Conservation (phyloP, 1,140 invertebrate species). For the Zelostemma sp. region DNA sequence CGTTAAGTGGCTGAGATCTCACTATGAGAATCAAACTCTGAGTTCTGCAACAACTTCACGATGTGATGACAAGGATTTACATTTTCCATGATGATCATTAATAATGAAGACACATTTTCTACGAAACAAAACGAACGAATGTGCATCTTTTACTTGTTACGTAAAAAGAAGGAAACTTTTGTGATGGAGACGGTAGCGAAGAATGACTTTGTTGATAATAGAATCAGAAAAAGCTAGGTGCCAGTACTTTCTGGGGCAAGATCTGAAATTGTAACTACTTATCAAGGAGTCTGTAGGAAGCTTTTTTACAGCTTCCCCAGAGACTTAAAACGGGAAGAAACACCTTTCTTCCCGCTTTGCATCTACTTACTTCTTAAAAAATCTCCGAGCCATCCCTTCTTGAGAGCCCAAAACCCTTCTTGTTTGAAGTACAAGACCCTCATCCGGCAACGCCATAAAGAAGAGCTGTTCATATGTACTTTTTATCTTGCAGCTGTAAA, state of each 20-base stretch:
- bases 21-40: background rate
- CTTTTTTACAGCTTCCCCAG: constrained; percentile 28
- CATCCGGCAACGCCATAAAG: constrained; percentile 12
- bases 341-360: constrained; percentile 16
- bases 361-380: constrained; percentile 24
- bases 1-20: background rate
- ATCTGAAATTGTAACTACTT: constrained; percentile 24
- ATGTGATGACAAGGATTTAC: background rate
- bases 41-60: background rate
- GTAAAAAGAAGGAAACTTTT: no score
- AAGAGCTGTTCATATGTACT: constrained; percentile 13
- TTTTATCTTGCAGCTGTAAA: background rate
- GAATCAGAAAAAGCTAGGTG: constrained; percentile 15
- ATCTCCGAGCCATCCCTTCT: constrained; percentile 5
- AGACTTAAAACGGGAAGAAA: constrained; percentile 29
- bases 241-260: constrained; percentile 24
- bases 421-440: constrained; percentile 13
- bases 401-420: constrained; percentile 12
- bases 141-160: no score
- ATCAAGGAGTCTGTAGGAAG: constrained; percentile 26
- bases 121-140: no score
- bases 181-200: no score
- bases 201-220: no score
- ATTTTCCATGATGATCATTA: background rate
- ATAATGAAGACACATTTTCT: background rate